Base-by-base conservation (phyloP, 2,888 invertebrate genomes). In the Phragmatobia fuliginosa region DNA sequence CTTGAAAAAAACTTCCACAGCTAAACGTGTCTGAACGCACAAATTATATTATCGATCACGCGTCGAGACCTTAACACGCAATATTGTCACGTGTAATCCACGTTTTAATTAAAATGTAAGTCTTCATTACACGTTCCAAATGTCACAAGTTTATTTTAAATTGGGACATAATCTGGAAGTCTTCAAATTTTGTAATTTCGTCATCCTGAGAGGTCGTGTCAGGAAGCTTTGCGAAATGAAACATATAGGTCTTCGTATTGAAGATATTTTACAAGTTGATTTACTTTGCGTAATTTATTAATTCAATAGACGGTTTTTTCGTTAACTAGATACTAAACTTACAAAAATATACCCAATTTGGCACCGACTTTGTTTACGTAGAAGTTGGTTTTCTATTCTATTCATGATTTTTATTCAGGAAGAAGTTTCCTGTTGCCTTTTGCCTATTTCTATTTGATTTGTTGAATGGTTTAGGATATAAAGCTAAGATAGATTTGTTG, bases 41-140 rank as follows among this genome's bases (percentile, higher is more conserved):
- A 16, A 56, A 28, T 56, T 56, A 28, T 5, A 16, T 28, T 28
- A 28, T 28, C 56, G 65, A 65, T 41, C 69, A 16, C 45, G 52
- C 14, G 63, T 68, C 45, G 10, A 18, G 8, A n/a, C 28, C 25
- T 45, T 60, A 58, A 49, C 18, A 60, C 60, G 52, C 49, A 69
- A 69, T 52, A 65, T 49, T 61, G 61, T 69, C 66, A 70, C 66
- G 66, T 66, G 70, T 58, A 66, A 70, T 66, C 66, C 62, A 38
- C 66, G 66, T 66, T 70, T 70, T 70, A 70, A 70, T 70, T 70
- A 70, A 69, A 66, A 56, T 61, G 7, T 56, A 52, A 66, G 66
- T 58, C 70, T 66, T 66, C 62, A 66, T 70, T 70, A 62, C 41
- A 70, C 66, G 70, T 56, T 61, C 61, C 65, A 65, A 69, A 69